Conservation (phyloP, 2,797 vertebrate genomes). For the Lemur catta region DNA sequence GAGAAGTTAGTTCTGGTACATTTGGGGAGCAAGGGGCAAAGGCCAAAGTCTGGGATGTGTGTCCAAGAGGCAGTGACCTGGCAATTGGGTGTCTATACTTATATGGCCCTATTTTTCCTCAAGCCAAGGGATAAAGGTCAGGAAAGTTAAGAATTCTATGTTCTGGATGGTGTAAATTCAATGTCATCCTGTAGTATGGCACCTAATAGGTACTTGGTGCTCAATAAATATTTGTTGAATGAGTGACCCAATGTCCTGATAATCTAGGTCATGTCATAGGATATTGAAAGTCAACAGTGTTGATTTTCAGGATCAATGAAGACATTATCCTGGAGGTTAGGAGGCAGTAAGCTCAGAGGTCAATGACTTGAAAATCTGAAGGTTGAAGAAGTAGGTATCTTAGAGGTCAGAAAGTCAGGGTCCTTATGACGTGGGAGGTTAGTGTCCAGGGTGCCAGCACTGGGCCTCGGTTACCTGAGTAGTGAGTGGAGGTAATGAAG, state of each 20-base stretch:
- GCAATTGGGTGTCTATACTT: neutral
- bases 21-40: neutral
- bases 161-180: neutral
- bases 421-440: neutral
- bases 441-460: neutral
- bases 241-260: neutral
- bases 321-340: neutral
- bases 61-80: neutral
- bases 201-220: neutral
- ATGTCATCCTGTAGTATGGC: neutral
- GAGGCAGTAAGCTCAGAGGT: neutral
- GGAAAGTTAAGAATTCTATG: neutral
- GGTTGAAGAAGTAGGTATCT: neutral
- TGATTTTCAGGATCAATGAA: neutral
- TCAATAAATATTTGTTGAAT: neutral
- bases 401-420: neutral
- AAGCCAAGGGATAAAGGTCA: neutral
- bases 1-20: conserved; percentile 4
- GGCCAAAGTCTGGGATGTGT: neutral
- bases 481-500: conserved; percentile 79
- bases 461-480: conserved; percentile 76
- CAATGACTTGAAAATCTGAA: conserved; percentile 12
- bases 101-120: neutral
- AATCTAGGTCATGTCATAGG: neutral
- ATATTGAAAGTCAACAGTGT: neutral